Percentiles rank a stretch among this genome's conserved stretches.
Conservation (phyloP, 1,140 invertebrate species). For the Daktulosphaira vitifoliae region DNA sequence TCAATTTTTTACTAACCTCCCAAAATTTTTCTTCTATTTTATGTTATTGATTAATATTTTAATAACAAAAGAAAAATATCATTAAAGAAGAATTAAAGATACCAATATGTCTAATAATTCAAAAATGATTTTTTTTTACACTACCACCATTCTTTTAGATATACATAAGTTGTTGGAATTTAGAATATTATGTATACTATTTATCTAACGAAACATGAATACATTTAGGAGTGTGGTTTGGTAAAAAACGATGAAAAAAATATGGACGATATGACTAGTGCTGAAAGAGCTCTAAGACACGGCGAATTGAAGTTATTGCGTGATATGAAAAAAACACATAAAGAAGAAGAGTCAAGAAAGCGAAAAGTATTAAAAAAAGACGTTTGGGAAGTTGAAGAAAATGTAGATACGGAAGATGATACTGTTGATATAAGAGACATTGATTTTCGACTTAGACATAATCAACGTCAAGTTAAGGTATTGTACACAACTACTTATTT, state of each 20-base stretch:
- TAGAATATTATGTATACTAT: background rate
- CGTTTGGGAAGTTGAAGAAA: conserved; percentile 48
- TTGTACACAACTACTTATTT: background rate
- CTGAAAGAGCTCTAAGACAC: conserved; percentile 68
- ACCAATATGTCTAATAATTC: too few relatives aligned
- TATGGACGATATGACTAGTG: conserved; percentile 54
- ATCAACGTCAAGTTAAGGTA: conserved; percentile 56
- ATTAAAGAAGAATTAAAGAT: too few relatives aligned
- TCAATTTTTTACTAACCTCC: background rate
- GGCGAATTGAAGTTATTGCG: conserved; percentile 80
- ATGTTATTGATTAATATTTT: too few relatives aligned
- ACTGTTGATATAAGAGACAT: conserved; percentile 79
- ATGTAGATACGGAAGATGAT: conserved; percentile 48
- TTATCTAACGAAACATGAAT: background rate
- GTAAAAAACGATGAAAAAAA: conserved; percentile 48
- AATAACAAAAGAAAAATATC: too few relatives aligned
- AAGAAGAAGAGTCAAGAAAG: conserved; percentile 56
- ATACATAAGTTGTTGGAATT: conserved; percentile 30
- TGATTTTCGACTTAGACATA: conserved; percentile 74
- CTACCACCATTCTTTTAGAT: background rate
- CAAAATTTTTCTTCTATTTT: background rate
- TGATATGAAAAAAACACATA: conserved; percentile 61
- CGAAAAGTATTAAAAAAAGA: conserved; percentile 61
- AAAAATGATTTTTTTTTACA: background rate
- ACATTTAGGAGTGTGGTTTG: conserved; percentile 62